Percentiles rank a stretch among this genome's conserved stretches.
These are phyloP conservation scores for Esox niger DNA, from an alignment of 2,113 vertebrate species.

Conservation along the genomic window DNA sequence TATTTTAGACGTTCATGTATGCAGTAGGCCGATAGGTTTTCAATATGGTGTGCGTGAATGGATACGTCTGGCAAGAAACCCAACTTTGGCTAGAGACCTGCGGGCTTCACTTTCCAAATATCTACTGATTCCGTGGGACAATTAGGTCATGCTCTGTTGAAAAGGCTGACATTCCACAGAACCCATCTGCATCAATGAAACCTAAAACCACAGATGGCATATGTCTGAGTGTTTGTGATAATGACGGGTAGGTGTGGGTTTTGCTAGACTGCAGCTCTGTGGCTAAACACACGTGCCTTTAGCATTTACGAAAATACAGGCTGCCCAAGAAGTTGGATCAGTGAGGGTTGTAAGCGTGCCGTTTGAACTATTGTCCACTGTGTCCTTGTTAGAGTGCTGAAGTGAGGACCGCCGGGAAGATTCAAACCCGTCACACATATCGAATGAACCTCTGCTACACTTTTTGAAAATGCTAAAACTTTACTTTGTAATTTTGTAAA, in stretches of 20 bases:
- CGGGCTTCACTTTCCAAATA: neutral
- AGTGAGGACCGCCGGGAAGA: too few species aligned
- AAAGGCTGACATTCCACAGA: neutral
- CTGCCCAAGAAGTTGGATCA: too few species aligned
- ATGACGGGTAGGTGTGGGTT: neutral
- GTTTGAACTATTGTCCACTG: too few species aligned
- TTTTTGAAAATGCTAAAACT: too few species aligned
- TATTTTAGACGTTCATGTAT: too few species aligned
- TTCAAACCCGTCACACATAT: too few species aligned
- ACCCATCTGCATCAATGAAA: neutral
- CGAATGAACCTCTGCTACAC: too few species aligned
- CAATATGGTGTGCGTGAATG: neutral
- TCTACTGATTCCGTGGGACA: neutral
- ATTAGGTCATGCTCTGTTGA: neutral
- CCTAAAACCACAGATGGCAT: neutral
- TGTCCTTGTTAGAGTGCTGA: too few species aligned
- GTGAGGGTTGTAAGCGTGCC: too few species aligned
- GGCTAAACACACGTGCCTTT: slow-evolving; percentile 36
- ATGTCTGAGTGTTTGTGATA: neutral
- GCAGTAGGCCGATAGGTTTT: too few species aligned
- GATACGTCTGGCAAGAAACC: neutral
- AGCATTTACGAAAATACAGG: too few species aligned
- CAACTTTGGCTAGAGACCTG: neutral
- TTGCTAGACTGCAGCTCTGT: slow-evolving; percentile 28
- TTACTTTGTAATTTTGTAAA: too few species aligned